These are phyloP conservation scores for Myrmecobius fasciatus DNA, from an alignment of 2,113 vertebrate genomes.

Conservation along the genomic window DNA sequence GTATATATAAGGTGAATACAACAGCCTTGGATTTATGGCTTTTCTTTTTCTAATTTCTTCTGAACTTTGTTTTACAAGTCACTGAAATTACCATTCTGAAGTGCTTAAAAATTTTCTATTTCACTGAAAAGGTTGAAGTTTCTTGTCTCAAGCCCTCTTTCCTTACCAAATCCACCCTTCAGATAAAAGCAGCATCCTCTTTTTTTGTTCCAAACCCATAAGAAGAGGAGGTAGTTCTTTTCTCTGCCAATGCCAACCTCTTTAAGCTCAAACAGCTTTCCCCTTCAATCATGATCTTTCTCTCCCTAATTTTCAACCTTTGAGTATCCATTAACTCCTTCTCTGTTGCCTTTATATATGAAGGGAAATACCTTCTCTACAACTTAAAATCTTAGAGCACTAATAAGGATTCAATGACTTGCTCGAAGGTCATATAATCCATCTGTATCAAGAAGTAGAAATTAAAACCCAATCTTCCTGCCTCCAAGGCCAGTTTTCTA, in stretches of 20 bases:
- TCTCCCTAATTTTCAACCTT: not conserved
- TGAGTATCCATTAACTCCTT: not conserved
- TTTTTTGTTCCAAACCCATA: not conserved
- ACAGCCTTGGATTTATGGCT: too few relatives aligned
- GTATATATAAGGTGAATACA: too few relatives aligned
- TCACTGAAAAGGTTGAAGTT: not conserved
- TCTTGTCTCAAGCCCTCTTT: not conserved
- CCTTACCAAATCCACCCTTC: not conserved
- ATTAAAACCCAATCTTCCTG: not conserved
- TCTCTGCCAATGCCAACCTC: not conserved
- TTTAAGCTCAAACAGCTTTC: not conserved
- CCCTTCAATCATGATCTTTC: not conserved
- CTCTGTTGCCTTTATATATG: not conserved
- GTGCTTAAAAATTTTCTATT: not conserved
- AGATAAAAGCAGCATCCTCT: not conserved
- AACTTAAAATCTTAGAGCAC: not conserved
- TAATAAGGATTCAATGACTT: not conserved
- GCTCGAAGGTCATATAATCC: not conserved
- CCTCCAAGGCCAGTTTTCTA: not conserved
- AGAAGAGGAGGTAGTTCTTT: not conserved
- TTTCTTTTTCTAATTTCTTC: not conserved
- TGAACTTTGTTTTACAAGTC: not conserved
- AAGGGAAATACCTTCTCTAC: not conserved
- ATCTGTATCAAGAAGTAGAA: not conserved
- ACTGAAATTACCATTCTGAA: too few relatives aligned